Evolutionary conservation across 1,140 invertebrate species (phyloP).

Genomic region (Ceratosolen fusciceps): DNA sequence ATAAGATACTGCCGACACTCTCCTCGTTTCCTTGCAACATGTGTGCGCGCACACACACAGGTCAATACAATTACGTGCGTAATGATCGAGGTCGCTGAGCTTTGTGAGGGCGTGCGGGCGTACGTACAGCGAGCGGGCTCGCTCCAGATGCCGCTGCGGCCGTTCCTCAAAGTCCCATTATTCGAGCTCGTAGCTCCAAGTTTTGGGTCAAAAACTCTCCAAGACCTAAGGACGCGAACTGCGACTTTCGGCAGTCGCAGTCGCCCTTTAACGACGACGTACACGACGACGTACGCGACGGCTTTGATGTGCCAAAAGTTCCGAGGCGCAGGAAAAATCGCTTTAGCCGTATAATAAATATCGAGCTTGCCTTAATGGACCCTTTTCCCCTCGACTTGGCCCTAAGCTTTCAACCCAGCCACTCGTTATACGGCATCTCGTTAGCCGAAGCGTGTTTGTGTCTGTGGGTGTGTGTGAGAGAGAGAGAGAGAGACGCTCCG

Average conservation of each 20-base stretch:
- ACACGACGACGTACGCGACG: too few relatives aligned
- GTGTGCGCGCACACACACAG: too few relatives aligned
- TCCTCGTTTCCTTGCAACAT: too few relatives aligned
- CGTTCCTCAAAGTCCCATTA: too few relatives aligned
- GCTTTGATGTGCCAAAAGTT: constrained; percentile 17
- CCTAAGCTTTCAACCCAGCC: neutral
- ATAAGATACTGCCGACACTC: too few relatives aligned
- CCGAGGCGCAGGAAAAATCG: neutral
- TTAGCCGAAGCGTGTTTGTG: neutral
- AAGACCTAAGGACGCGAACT: constrained; percentile 23
- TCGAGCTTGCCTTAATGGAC: neutral
- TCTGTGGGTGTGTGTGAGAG: too few relatives aligned
- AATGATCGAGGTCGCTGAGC: too few relatives aligned
- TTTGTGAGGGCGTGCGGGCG: too few relatives aligned
- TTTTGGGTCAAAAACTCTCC: constrained; percentile 32
- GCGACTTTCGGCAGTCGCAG: neutral
- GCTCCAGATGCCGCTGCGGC: too few relatives aligned
- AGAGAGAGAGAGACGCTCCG: too few relatives aligned
- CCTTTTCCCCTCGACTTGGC: neutral
- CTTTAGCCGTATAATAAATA: neutral
- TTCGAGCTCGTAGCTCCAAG: neutral
- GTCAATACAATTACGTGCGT: too few relatives aligned
- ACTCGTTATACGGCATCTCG: neutral
- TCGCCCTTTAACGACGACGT: constrained; percentile 2
- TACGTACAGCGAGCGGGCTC: too few relatives aligned